Evolutionary conservation across 2,888 invertebrate genomes (phyloP).

Genomic region (Camptogramma bilineatum): DNA sequence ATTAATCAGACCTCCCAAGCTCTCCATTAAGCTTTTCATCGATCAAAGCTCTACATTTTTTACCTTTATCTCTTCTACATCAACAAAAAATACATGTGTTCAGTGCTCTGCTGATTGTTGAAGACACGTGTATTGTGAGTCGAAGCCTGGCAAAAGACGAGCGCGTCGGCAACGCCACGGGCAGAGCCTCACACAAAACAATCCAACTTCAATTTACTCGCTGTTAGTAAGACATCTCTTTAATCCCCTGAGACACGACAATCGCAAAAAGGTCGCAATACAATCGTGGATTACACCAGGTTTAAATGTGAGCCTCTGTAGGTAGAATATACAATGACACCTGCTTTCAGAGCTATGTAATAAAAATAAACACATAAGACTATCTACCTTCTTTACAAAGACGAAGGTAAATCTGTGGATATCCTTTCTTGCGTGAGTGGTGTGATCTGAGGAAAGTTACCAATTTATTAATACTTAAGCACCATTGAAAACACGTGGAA

Average conservation of each 20-base stretch:
- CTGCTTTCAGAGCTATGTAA: constrained; percentile 21
- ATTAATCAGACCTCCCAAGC: constrained; percentile 23
- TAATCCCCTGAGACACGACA: constrained; percentile 65
- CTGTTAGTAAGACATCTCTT: constrained; percentile 61
- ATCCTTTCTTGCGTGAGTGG: no score
- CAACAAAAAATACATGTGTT: constrained; percentile 26
- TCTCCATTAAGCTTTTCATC: constrained; percentile 4
- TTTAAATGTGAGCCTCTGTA: constrained; percentile 17
- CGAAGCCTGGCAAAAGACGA: constrained; percentile 76
- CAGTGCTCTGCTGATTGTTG: constrained; percentile 23
- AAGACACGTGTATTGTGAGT: constrained; percentile 41
- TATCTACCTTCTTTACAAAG: background rate
- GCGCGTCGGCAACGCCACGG: constrained; percentile 66
- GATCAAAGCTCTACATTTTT: constrained; percentile 15
- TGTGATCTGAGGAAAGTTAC: no score
- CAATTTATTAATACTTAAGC: no score
- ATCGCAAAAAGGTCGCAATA: constrained; percentile 62
- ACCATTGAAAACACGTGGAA: no score
- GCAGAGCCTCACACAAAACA: constrained; percentile 69
- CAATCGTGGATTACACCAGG: constrained; percentile 29
- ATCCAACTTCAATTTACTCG: constrained; percentile 72
- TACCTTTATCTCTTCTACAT: constrained; percentile 11
- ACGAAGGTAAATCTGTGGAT: background rate
- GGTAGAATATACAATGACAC: constrained; percentile 24
- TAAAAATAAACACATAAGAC: constrained; percentile 1